Evolutionary conservation across 92 coral and sea anemone genomes (phyloP), one percentile per base, ranked within the genome.

Genomic region (Parazoanthus darwini): DNA sequence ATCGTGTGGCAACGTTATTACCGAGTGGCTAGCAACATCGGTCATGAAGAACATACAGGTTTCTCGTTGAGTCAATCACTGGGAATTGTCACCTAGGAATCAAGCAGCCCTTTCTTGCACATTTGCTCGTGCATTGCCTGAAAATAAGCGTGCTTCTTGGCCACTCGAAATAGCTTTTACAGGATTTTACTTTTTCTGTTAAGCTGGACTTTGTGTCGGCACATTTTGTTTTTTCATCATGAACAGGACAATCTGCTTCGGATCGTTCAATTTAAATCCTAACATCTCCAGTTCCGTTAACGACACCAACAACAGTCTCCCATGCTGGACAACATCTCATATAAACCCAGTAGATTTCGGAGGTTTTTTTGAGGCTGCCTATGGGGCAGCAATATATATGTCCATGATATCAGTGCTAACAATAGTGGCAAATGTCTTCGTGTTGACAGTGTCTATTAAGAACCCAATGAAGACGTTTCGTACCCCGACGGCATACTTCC

Each of bases 401-500:
- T 15, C 81, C 6, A 26, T 77, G 16, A 16, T 43, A 77, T 77
- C 81, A 44, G 81, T n/a, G 20, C 54, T 77, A 26, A 77, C 81
- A 25, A 14, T 77, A 42, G 29, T n/a, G 7, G 58, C 58, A 77
- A 77, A 44, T 22, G 5, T 77, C 16, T 51, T 25, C 5, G 56
- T 77, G 56, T 18, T 77, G 29, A 56, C 42, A 5, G 81, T 77
- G 58, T 29, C 56, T n/a, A 29, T 80, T 22, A 80, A 56, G 46
- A 33, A 80, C n/a, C 85, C 72, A 14, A n/a, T 4, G 85, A 80
- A 80, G 63, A 35, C 43, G 25, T 80, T 80, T 58, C 85, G 85
- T 63, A 54, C 85, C 20, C 46, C 85, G 9, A 80, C 85, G 2
- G 72, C 72, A 33, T 80, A 80, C 72, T 80, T 80, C 29, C 85